Evolutionary conservation across 2,888 invertebrate genomes (phyloP), one percentile per base, ranked within the genome.

Genomic region (Gastracanthus pulcherrimus): DNA sequence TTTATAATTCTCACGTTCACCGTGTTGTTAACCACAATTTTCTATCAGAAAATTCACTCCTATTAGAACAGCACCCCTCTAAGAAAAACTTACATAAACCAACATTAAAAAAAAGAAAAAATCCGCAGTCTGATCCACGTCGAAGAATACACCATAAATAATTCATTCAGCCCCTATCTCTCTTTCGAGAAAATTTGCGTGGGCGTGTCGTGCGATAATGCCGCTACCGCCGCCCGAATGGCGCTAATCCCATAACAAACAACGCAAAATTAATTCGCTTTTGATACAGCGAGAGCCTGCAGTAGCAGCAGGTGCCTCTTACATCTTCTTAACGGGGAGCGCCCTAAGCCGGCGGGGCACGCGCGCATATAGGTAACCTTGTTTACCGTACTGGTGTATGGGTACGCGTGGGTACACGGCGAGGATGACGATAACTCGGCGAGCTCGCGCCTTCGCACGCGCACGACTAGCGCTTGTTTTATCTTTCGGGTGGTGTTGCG

Each of bases 271-370:
- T 64, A 75, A 76, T 76, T 76, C 72, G 41, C 72, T n/a, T 60
- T 60, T 45, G 31, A 60, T 16, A 16, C 34, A 23, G 34, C 19
- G n/a, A 9, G 31, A 19, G 13, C 23, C 16, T 16, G n/a, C n/a
- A n/a, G n/a, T 16, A 26, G 51, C 69, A 76, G 55, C 71, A 78
- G 71, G 66, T 78, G 71, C 64, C 71, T 71, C 71, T 72, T 71
- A 38, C 41, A 72, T 78, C 78, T 78, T 78, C 71, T 55, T 71
- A 64, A 71, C 31, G 48, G 29, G 7, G n/a, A n/a, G n/a, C n/a
- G 9, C 11, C 48, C 26, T 69, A 45, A 70, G 34, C 60, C 36
- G 5, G 45, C 26, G 69, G n/a, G n/a, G n/a, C n/a, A n/a, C n/a
- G n/a, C n/a, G n/a, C n/a, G n/a, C n/a, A n/a, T 26, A 55, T 26